Percentiles rank a stretch among this genome's conserved stretches.
These are phyloP conservation scores for Harpagoxenus sublaevis DNA, from an alignment of 2,888 invertebrate genomes.

Conservation along the genomic window DNA sequence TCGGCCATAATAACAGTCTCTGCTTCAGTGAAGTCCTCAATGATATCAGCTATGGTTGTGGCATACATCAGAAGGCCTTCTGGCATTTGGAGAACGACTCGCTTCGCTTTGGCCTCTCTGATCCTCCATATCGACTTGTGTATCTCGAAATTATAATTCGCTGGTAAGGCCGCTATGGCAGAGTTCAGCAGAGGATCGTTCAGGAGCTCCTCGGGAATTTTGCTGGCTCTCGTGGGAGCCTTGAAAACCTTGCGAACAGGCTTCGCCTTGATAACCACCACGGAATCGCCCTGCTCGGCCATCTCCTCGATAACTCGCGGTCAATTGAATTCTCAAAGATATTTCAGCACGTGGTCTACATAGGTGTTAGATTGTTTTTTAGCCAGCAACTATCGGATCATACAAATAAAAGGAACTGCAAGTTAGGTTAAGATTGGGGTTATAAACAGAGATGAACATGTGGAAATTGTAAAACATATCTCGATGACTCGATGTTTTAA, in stretches of 20 bases:
- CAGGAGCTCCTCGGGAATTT: conserved; percentile 93
- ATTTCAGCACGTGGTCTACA: no score
- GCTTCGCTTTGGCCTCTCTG: conserved; percentile 92
- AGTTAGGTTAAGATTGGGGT: conserved; percentile 11
- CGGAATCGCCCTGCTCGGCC: conserved; percentile 62
- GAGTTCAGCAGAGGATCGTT: conserved; percentile 91
- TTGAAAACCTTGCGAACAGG: conserved; percentile 93
- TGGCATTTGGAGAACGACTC: conserved; percentile 98
- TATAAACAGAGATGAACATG: background rate
- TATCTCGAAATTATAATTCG: conserved; percentile 99
- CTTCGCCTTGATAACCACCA: conserved; percentile 92
- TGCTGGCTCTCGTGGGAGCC: conserved; percentile 91
- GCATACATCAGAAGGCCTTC: conserved; percentile 98
- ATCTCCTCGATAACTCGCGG: conserved; percentile 41
- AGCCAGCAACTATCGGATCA: background rate
- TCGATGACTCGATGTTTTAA: no score
- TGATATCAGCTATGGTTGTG: conserved; percentile 96
- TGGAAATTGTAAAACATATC: background rate
- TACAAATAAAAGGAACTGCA: background rate
- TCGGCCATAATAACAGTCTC: conserved; percentile 99
- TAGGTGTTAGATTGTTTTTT: background rate
- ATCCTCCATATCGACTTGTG: conserved; percentile 99
- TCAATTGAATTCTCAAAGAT: background rate
- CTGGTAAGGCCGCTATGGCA: conserved; percentile 92
- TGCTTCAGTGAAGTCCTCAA: conserved; percentile 94